Evolutionary conservation across 2,888 invertebrate genomes (phyloP), one percentile per base, ranked within the genome.

Genomic region (Cheilosia scutellata): DNA sequence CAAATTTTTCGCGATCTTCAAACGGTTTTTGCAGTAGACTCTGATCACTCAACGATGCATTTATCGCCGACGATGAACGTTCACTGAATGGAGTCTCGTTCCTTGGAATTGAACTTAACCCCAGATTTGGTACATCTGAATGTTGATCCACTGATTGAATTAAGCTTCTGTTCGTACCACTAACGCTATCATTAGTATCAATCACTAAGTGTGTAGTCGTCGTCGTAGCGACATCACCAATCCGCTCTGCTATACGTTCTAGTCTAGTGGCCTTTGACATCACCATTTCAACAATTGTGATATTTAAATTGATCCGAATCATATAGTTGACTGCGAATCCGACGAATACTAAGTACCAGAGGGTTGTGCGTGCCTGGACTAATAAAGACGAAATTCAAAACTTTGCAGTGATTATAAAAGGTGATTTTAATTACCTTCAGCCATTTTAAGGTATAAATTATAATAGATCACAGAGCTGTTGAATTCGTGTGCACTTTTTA

Each of bases 311-410:
- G 71, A 95, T 94, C 31, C 95, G 92, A 20, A 95, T 92, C 94
- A 95, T 95, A 89, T 95, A 95, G 91, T 95, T 95, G 63, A 95
- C 94, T 5, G 94, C 95, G 88, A 95, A 95, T 13, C 95, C 95
- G 74, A 93, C 92, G 90, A 95, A 95, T 2, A 94, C 94, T 88
- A 95, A 90, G 88, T 94, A 93, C 95, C 95, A 95, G 13, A 95
- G 91, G 13, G 95, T 94, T 5, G 92, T 91, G 33, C 93, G 91
- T 65, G 91, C 91, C 88, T 92, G 87, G 75, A 91, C 91, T 91
- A 82, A 6, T 88, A 57, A 20, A 33, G 68, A 53, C 6, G 51
- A 58, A 49, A 65, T 27, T 27, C 6, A 13, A 9, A 25, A 33
- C 68, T 57, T 44, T 25, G 20, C 25, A 29, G 13, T 5, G 2